A percentile compares a stretch with the other conserved stretches of the same genome.
Evolutionary conservation across 2,888 invertebrate species (phyloP).

Genomic region (Cosmia trapezina): DNA sequence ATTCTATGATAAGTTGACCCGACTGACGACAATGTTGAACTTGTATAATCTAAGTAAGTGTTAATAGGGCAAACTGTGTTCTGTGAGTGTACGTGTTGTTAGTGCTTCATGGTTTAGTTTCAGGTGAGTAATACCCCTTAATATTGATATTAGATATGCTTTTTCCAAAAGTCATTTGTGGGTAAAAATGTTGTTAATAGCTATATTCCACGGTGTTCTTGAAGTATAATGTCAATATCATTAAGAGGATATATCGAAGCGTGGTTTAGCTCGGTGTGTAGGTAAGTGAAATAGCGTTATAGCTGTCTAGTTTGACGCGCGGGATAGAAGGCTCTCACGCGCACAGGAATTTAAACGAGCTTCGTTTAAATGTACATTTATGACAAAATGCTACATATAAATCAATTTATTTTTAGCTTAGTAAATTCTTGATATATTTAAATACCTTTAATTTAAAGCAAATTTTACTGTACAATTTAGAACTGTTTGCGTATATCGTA

Average conservation of each 20-base stretch:
- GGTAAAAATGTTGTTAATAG: background rate
- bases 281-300: too few species aligned
- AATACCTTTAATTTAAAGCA: too few species aligned
- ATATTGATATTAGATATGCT: background rate
- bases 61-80: slow-evolving; percentile 26
- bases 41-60: slow-evolving; percentile 50
- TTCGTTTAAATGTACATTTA: too few species aligned
- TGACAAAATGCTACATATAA: too few species aligned
- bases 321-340: too few species aligned
- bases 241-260: background rate
- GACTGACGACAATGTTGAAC: slow-evolving; percentile 38
- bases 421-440: too few species aligned
- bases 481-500: too few species aligned
- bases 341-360: too few species aligned
- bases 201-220: slow-evolving; percentile 7
- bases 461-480: too few species aligned
- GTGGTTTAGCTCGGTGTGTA: too few species aligned
- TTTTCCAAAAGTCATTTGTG: slow-evolving; percentile 1
- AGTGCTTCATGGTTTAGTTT: slow-evolving; percentile 15
- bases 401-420: too few species aligned
- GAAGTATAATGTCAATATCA: slow-evolving; percentile 30
- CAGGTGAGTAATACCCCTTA: slow-evolving; percentile 5
- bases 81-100: background rate
- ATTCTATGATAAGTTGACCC: slow-evolving; percentile 58
- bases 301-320: too few species aligned